A percentile compares a stretch with the other conserved stretches of the same genome.
Evolutionary conservation across 2,113 vertebrate species (phyloP).

Genomic region (Pholis gunnellus): DNA sequence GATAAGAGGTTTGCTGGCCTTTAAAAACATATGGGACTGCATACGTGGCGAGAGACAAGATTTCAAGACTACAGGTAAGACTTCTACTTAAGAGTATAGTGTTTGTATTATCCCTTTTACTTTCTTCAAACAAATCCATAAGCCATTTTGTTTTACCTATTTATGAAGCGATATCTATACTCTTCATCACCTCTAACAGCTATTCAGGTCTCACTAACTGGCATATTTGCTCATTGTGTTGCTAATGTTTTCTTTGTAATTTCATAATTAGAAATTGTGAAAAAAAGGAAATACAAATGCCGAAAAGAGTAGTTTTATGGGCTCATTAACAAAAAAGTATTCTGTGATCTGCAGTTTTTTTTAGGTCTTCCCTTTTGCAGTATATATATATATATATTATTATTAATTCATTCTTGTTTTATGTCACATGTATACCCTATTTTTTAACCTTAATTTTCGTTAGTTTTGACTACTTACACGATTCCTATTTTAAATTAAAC

Average conservation of each 20-base stretch:
- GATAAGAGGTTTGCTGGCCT: slow-evolving; percentile 9
- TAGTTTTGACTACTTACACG: no score
- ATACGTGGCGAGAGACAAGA: not conserved
- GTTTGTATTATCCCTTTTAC: not conserved
- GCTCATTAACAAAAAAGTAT: no score
- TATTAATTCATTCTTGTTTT: no score
- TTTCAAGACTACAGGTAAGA: slow-evolving; percentile 41
- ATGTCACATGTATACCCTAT: no score
- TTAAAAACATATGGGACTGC: slow-evolving; percentile 33
- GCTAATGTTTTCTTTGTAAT: not conserved
- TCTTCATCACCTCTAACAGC: not conserved
- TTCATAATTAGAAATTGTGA: not conserved
- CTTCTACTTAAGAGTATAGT: no score
- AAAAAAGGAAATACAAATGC: not conserved
- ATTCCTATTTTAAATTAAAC: no score
- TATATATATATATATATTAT: no score
- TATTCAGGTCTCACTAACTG: not conserved
- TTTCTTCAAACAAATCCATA: not conserved
- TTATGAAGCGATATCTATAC: not conserved
- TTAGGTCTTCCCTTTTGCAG: no score
- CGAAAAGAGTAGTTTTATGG: no score
- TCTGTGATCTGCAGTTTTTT: no score
- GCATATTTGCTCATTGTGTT: no score
- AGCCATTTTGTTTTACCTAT: not conserved
- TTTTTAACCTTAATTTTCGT: no score